Base-by-base conservation (phyloP, 37 sponge, comb jelly and placozoan species). In the Aplysina aerophoba region DNA sequence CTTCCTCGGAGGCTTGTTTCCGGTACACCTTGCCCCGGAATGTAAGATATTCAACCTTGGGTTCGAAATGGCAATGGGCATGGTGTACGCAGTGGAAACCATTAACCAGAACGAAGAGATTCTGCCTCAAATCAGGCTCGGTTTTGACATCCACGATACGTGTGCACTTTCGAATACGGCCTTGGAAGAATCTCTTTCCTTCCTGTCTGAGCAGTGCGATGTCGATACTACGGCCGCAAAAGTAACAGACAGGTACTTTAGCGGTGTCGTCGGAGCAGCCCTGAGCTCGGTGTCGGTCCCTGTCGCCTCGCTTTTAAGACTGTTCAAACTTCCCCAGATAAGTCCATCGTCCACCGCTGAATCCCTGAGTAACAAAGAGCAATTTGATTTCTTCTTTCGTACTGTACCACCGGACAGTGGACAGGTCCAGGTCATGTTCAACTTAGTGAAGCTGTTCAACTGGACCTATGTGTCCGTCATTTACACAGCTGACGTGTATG, bases 181-280 rank as follows among this genome's bases (percentile, higher is more conserved):
- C 28, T 73, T 91, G 31, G 81, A 85, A 61, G 38, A 88, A 66
- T 57, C 90, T n/a, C 63, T 95, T 38, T 25, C 81, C 0, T 91
- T 85, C 65, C 50, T 75, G 1, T 44, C 78, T 15, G 1, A 25
- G 21, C 50, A 50, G n/a, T 24, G 16, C 16, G 28, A 14, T n/a
- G 28, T 2, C 11, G 11, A 1, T 62, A 1, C 22, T 21, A 22
- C 5, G 3, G 66, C 21, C 0, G 38, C 53, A 30, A 63, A 55
- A 0, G 84, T 22, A 20, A 55, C 85, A 0, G 33, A 12, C 0
- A 17, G 61, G 16, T 36, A 55, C 34, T 73, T 75, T 14, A 80
- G 84, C 24, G 96, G 91, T 38, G 91, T 95, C 24, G 83, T 90
- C 31, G 96, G 96, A 57, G 94, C 89, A 30, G 89, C 91, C 12